These are phyloP conservation scores for Crocallis elinguaria DNA, from an alignment of 2,888 invertebrate species.

Conservation along the genomic window DNA sequence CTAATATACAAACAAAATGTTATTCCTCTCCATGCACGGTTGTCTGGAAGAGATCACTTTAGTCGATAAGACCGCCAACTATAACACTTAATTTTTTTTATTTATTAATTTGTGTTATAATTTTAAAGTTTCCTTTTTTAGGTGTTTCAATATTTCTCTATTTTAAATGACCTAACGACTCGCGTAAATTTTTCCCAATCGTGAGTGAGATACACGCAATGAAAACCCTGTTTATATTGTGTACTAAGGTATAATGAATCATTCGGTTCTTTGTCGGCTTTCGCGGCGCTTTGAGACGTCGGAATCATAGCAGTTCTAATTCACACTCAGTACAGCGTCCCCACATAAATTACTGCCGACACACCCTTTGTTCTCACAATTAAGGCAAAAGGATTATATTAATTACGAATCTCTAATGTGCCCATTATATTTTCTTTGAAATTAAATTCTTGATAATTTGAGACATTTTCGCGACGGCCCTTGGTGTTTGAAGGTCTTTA, in stretches of 20 bases:
- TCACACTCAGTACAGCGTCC: slow-evolving; percentile 16
- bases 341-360: slow-evolving; percentile 21
- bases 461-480: neutral
- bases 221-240: slow-evolving; percentile 1
- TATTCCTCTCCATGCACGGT: no score
- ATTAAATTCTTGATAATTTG: neutral
- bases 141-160: neutral
- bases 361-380: slow-evolving; percentile 20
- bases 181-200: neutral
- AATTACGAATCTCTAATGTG: slow-evolving; percentile 12
- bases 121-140: no score
- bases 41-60: no score
- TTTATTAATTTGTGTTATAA: no score
- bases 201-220: neutral
- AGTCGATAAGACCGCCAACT: no score
- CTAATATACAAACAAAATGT: no score
- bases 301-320: slow-evolving; percentile 17
- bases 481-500: no score
- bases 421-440: slow-evolving; percentile 5
- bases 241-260: slow-evolving; percentile 25
- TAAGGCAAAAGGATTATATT: slow-evolving; percentile 16
- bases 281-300: slow-evolving; percentile 19
- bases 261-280: slow-evolving; percentile 24
- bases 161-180: neutral
- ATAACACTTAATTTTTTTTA: no score